Conservation (phyloP, 2,888 invertebrate species). For the Cylloceria caligata region DNA sequence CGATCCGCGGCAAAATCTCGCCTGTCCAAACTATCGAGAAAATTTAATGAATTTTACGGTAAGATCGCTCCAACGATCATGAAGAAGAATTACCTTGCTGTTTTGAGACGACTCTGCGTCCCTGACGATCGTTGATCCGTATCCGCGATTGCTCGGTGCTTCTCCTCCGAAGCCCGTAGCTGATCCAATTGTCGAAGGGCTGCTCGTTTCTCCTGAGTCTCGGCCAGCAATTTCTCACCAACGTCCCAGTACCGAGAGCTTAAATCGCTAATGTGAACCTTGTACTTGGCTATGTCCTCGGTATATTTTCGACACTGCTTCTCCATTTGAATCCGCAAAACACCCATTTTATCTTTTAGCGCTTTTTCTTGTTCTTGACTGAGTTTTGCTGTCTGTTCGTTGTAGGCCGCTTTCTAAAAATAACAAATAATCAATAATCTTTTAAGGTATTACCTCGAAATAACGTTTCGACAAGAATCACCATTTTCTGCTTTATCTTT, state of each 20-base stretch:
- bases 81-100: constrained; percentile 71
- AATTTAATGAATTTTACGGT: neutral
- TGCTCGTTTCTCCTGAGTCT: constrained; percentile 87
- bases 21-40: constrained; percentile 72
- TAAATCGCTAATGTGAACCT: constrained; percentile 86
- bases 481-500: constrained; percentile 93
- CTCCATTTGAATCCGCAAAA: constrained; percentile 77
- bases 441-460: too few species aligned
- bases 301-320: constrained; percentile 80
- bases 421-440: neutral
- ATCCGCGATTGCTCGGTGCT: constrained; percentile 43
- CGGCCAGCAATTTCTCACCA: constrained; percentile 87
- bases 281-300: constrained; percentile 84
- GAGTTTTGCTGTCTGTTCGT: constrained; percentile 87
- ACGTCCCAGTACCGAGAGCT: constrained; percentile 88
- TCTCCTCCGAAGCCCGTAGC: constrained; percentile 65
- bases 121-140: constrained; percentile 40
- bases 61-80: neutral
- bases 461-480: too few species aligned
- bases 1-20: constrained; percentile 71
- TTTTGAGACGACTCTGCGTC: constrained; percentile 70
- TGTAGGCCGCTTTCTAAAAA: constrained; percentile 85
- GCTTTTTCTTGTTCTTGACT: constrained; percentile 86
- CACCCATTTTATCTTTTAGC: constrained; percentile 85
- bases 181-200: constrained; percentile 82